These are phyloP conservation scores for Drosophila lacteicornis DNA, from an alignment of 1,140 invertebrate genomes.

Conservation along the genomic window DNA sequence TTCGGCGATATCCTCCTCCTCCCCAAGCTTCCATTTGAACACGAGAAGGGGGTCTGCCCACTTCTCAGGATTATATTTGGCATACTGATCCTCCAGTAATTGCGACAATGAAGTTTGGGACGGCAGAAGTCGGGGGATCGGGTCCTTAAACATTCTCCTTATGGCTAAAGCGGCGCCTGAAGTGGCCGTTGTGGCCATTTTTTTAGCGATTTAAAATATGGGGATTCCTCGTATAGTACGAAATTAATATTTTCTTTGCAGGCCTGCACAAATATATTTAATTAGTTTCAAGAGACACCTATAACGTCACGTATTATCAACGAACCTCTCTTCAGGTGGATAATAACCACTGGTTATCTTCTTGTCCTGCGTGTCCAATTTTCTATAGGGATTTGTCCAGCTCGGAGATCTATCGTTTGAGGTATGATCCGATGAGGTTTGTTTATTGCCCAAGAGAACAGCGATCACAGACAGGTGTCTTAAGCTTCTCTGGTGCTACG, in stretches of 20 bases:
- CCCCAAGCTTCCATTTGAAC: neutral
- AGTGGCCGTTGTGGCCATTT: neutral
- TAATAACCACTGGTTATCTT: neutral
- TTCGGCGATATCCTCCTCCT: neutral
- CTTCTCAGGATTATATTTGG: neutral
- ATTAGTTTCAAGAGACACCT: neutral
- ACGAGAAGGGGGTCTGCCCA: conserved; percentile 1
- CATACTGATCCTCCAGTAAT: neutral
- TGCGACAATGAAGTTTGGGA: neutral
- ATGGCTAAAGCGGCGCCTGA: neutral
- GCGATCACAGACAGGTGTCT: neutral
- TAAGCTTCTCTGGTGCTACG: no score
- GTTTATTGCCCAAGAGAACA: neutral
- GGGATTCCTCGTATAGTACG: neutral
- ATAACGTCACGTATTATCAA: no score
- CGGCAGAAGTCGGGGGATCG: neutral
- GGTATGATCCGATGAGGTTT: no score
- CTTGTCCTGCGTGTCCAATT: neutral
- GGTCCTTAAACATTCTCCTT: neutral
- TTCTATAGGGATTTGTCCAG: neutral
- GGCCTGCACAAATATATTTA: neutral
- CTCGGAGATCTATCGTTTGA: neutral
- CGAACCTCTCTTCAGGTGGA: neutral
- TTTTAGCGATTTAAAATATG: neutral
- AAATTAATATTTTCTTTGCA: neutral